phyloP scores from a whole-genome alignment of 1,140 invertebrate genomes.

The Orius laevigatus region DNA sequence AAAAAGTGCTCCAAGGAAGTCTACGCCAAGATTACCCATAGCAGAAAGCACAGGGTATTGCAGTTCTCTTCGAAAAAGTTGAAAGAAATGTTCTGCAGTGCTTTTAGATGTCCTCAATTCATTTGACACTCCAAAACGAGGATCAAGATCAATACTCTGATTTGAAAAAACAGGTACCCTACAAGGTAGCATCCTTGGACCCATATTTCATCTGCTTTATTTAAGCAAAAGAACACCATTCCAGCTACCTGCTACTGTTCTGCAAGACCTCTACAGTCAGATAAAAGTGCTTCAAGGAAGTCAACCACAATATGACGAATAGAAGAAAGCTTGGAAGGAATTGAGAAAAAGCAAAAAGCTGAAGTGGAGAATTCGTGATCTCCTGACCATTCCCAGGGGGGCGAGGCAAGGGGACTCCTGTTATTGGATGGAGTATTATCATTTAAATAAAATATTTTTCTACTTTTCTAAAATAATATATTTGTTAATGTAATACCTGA shows the following conservation, averaged over 20 bases:
- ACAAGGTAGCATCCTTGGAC: too few relatives aligned
- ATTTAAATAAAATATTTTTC: not conserved
- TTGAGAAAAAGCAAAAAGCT: not conserved
- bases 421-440: not conserved
- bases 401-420: too few relatives aligned
- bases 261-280: not conserved
- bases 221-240: not conserved
- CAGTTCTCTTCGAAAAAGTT: too few relatives aligned
- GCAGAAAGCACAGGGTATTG: too few relatives aligned
- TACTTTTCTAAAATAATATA: not conserved
- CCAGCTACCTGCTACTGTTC: too few relatives aligned
- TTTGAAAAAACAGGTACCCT: too few relatives aligned
- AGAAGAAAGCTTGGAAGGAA: not conserved
- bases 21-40: not conserved
- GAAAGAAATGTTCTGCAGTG: too few relatives aligned
- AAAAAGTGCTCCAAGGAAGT: not conserved
- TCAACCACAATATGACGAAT: not conserved
- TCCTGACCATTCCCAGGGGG: too few relatives aligned
- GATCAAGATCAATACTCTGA: too few relatives aligned
- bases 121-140: not conserved
- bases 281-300: not conserved
- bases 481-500: slow-evolving; percentile 31
- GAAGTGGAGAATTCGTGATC: too few relatives aligned
- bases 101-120: not conserved
- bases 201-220: too few relatives aligned